Evolutionary conservation across 2,888 invertebrate genomes (phyloP), one percentile per base, ranked within the genome.

Genomic region (Drosophila anomalipes): DNA sequence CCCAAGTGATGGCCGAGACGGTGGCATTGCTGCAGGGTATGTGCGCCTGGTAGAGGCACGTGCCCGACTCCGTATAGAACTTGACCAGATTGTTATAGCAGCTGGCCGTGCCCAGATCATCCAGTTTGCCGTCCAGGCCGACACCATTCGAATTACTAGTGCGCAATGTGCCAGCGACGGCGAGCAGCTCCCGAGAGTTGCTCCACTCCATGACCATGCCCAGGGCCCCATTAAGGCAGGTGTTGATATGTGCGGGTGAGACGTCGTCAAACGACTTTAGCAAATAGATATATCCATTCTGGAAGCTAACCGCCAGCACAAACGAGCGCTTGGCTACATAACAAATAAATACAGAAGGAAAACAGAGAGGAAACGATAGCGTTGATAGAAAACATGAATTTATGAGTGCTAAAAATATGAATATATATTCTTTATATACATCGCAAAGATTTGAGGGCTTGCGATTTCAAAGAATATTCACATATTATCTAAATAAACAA

Each of bases 1-100:
- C 99, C 99, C 99, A 99, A 12, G 99, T 99, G 91, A 99, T 94
- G 2, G 99, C 98, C 59, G 98, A 97, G 63, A 99, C 97, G 7
- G 96, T 96, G 80, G 96, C 90, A 86, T 96, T 95, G 54, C 95
- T 96, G 86, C 95, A 96, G 16, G 98, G 98, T 90, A 98, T 95
- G 58, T 95, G 95, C 51, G 96, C 95, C 64, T 96, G 96, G 93
- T 97, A 98, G 72, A 98, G 95, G 53, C 98, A 95, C 26, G 95
- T 94, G 30, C 98, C 99, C 62, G 95, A 95, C 90, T 97, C 97
- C 39, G 97, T 97, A 93, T 98, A 99, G 94, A 99, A 98, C 93
- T 98, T 97, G 69, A 99, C 95, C 71, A 97, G 94, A 93, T 98
- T 98, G 86, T 95, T 96, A 93, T 95, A 97, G 72, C 65, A 81